A percentile compares a stretch with the other conserved stretches of the same genome.
Evolutionary conservation across 2,888 invertebrate species (phyloP).

Genomic region (Rotaria macrura): DNA sequence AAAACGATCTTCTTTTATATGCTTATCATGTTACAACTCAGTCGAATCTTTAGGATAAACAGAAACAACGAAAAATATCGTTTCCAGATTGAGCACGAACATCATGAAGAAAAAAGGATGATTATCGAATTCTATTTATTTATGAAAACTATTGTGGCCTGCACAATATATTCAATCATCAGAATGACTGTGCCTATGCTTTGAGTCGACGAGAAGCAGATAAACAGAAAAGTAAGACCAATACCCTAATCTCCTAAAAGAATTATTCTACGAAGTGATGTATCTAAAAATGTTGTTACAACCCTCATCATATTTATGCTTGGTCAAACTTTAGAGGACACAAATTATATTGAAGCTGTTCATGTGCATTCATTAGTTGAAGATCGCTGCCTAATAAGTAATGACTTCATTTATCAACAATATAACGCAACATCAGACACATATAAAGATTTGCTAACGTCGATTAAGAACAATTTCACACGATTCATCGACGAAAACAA

Average conservation of each 20-base stretch:
- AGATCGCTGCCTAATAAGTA: slow-evolving; percentile 11
- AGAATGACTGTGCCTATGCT: too few relatives aligned
- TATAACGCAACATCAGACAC: slow-evolving; percentile 6
- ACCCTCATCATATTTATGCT: background rate
- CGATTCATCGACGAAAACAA: background rate
- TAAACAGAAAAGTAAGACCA: too few relatives aligned
- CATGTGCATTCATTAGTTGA: background rate
- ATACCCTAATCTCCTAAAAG: background rate
- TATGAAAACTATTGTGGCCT: background rate
- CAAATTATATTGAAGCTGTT: background rate
- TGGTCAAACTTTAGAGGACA: background rate
- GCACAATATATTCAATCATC: background rate
- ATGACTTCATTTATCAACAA: slow-evolving; percentile 19
- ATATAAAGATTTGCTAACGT: background rate
- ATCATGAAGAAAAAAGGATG: background rate
- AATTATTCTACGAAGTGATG: background rate
- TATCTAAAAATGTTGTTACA: background rate
- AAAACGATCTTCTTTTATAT: background rate
- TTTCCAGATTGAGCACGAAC: background rate
- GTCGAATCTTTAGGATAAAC: background rate
- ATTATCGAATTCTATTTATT: too few relatives aligned
- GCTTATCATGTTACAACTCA: background rate
- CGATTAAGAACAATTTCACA: slow-evolving; percentile 1
- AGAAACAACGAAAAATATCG: background rate
- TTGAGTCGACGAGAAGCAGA: too few relatives aligned